These are phyloP conservation scores for Ophion ellenae DNA, from an alignment of 2,888 invertebrate species.

Conservation along the genomic window DNA sequence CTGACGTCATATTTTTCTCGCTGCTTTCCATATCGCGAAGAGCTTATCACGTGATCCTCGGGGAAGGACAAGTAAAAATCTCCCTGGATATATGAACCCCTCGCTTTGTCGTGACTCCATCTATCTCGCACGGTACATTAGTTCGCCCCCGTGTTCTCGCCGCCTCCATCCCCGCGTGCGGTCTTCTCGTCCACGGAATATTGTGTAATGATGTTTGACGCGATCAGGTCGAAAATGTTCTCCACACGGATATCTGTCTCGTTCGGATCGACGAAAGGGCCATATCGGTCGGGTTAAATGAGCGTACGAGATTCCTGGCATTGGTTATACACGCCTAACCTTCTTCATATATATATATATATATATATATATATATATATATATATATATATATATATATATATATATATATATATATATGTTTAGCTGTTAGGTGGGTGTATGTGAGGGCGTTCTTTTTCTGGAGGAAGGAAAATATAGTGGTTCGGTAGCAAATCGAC, in stretches of 20 bases:
- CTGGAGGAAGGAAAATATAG: no score
- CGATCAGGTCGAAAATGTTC: conserved; percentile 71
- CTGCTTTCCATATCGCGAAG: neutral
- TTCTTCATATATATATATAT: neutral
- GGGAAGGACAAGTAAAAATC: conserved; percentile 73
- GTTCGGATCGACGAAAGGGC: conserved; percentile 32
- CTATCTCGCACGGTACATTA: conserved; percentile 82
- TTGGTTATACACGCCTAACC: neutral
- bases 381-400: no score
- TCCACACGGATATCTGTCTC: conserved; percentile 45
- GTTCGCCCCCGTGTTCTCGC: conserved; percentile 72
- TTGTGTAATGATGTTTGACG: conserved; percentile 80
- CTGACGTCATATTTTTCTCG: no score
- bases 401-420: neutral
- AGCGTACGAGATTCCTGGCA: conserved; percentile 42
- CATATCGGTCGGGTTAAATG: conserved; percentile 57
- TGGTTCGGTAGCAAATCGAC: no score
- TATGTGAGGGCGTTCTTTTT: neutral
- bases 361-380: no score
- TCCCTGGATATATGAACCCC: conserved; percentile 75
- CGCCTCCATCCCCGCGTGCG: conserved; percentile 63
- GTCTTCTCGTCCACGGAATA: conserved; percentile 70
- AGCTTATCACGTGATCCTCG: conserved; percentile 36
- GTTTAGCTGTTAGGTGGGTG: no score
- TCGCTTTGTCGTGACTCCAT: conserved; percentile 71